Conservation (phyloP, 2,797 vertebrate species). For the Natrix natrix region DNA sequence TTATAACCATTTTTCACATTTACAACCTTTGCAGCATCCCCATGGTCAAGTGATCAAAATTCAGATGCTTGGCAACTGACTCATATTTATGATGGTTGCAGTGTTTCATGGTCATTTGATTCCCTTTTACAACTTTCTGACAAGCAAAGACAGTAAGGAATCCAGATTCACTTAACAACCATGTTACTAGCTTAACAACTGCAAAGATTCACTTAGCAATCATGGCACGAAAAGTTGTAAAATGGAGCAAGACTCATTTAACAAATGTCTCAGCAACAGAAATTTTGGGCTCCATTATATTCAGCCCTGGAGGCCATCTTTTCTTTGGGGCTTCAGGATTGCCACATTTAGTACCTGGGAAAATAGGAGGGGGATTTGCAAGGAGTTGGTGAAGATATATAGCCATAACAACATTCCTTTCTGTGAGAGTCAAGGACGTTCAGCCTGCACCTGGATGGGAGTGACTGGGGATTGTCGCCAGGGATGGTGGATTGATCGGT, state of each 20-base stretch:
- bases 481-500: no score
- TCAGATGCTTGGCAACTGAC: not conserved
- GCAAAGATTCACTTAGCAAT: not conserved
- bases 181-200: not conserved
- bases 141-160: not conserved
- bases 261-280: not conserved
- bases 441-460: no score
- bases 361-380: no score
- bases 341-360: no score
- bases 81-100: not conserved
- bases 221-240: not conserved
- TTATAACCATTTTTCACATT: not conserved
- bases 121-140: not conserved
- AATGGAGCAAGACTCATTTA: not conserved
- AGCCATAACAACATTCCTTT: no score
- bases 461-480: no score
- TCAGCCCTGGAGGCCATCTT: no score
- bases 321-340: no score
- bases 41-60: not conserved
- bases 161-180: not conserved
- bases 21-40: not conserved
- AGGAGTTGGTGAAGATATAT: no score
- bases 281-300: not conserved
- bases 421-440: no score
- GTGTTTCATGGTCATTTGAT: not conserved